Evolutionary conservation across 2,888 invertebrate species (phyloP).

Genomic region (Gastracanthus pulcherrimus): DNA sequence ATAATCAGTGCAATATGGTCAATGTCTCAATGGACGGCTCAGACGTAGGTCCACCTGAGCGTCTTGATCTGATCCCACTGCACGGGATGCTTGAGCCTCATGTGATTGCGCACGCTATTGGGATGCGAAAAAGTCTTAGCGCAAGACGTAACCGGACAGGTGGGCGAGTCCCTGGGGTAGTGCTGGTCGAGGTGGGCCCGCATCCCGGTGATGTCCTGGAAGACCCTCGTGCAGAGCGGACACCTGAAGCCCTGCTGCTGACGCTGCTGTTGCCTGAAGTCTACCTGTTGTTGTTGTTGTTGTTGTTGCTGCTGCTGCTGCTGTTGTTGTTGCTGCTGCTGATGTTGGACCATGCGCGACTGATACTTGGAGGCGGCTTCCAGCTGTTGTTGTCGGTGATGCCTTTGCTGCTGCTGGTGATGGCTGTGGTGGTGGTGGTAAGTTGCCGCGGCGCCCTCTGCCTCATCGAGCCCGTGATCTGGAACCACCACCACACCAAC

Average conservation of each 20-base stretch:
- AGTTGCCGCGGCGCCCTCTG: conserved; percentile 71
- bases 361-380: conserved; percentile 69
- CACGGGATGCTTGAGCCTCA: conserved; percentile 89
- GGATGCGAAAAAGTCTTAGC: conserved; percentile 89
- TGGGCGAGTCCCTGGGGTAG: conserved; percentile 90
- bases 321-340: conserved; percentile 56
- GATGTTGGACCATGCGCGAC: conserved; percentile 62
- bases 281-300: conserved; percentile 60
- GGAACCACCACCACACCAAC: conserved; percentile 78
- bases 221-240: conserved; percentile 85
- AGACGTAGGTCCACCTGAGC: conserved; percentile 85
- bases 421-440: conserved; percentile 76
- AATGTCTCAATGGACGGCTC: neutral
- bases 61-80: conserved; percentile 93
- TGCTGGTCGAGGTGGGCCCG: conserved; percentile 89
- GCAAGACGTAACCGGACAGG: conserved; percentile 88
- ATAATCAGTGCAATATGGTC: neutral
- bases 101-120: conserved; percentile 92
- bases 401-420: conserved; percentile 68
- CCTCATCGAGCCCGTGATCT: conserved; percentile 76
- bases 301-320: conserved; percentile 49
- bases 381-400: conserved; percentile 56
- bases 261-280: conserved; percentile 56
- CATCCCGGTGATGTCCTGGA: conserved; percentile 84
- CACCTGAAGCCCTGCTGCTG: conserved; percentile 80